phyloP scores from a whole-genome alignment of 1,140 invertebrate species.

The Drosophila nebulosa region DNA sequence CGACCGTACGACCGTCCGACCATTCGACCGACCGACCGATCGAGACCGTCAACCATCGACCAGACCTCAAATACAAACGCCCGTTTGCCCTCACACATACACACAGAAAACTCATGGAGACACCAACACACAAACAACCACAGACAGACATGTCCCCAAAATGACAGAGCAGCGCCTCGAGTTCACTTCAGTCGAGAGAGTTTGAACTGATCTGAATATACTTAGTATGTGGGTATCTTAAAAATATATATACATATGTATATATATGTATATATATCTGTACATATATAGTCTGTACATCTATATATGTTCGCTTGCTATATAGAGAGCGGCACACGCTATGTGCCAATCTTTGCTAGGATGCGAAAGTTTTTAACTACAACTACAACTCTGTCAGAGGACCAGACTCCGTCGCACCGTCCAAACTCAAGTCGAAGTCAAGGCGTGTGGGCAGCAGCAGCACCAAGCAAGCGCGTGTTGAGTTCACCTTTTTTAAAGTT shows the following conservation, averaged over 20 bases:
- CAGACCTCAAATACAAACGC: constrained; percentile 52
- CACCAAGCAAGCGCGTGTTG: constrained; percentile 16
- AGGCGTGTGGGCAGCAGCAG: constrained; percentile 47
- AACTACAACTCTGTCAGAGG: constrained; percentile 40
- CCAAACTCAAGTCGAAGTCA: background rate
- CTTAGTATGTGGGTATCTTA: constrained; percentile 4
- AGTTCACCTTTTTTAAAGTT: constrained; percentile 12
- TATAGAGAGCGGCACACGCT: constrained; percentile 10
- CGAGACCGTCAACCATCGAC: constrained; percentile 58
- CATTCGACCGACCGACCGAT: constrained; percentile 50
- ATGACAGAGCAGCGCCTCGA: constrained; percentile 48
- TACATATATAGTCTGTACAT: background rate
- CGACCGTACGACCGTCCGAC: constrained; percentile 50
- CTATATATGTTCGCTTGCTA: constrained; percentile 1
- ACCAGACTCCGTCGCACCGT: constrained; percentile 9
- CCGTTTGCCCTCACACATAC: constrained; percentile 48
- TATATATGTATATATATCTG: background rate
- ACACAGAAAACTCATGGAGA: constrained; percentile 11
- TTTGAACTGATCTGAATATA: constrained; percentile 52
- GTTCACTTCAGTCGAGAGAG: constrained; percentile 53
- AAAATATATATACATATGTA: constrained; percentile 5
- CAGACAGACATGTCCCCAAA: constrained; percentile 29
- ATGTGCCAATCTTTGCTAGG: constrained; percentile 13
- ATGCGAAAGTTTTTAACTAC: constrained; percentile 32
- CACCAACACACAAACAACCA: constrained; percentile 31